Evolutionary conservation across 2,888 invertebrate genomes (phyloP), one percentile per base, ranked within the genome.

Genomic region (Achlya flavicornis): DNA sequence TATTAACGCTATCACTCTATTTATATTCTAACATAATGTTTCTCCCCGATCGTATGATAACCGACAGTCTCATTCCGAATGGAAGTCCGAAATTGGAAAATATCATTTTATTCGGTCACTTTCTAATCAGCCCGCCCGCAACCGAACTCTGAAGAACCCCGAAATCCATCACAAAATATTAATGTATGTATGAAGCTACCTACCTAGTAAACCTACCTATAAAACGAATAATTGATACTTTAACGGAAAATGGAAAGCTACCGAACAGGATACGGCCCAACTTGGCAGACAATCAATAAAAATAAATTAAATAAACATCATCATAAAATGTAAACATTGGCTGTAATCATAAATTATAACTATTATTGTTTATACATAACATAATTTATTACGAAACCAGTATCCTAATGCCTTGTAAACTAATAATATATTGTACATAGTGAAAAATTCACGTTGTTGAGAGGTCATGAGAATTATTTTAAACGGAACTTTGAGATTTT

Each of bases 281-380:
- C 63, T 59, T 59, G 65, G 60, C 65, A 67, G 66, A 69, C 68
- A 71, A 63, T 61, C 61, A 65, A 64, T 62, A 65, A 63, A 63
- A 68, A 68, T 66, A 62, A 69, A n/a, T n/a, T n/a, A n/a, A 69
- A 66, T 71, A 68, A 70, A 72, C 64, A 65, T 75, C 69, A 68
- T 66, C 68, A 67, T 66, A 67, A 68, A 70, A 53, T 69, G 77
- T 80, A 78, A 79, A 77, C 76, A 80, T 64, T 65, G 63, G 61
- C 66, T 70, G 67, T 60, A 58, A 58, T 58, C 66, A 71, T 75
- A 73, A 76, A 77, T 75, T 75, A 72, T 70, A 68, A 70, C 71
- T 75, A 53, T 73, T 72, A 78, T 76, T 74, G 70, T 71, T 71
- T 65, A 63, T 71, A 62, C 72, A 67, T 69, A 71, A 60, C 71